These are phyloP conservation scores for Apotomis turbidana DNA, from an alignment of 2,888 invertebrate species.

Conservation along the genomic window DNA sequence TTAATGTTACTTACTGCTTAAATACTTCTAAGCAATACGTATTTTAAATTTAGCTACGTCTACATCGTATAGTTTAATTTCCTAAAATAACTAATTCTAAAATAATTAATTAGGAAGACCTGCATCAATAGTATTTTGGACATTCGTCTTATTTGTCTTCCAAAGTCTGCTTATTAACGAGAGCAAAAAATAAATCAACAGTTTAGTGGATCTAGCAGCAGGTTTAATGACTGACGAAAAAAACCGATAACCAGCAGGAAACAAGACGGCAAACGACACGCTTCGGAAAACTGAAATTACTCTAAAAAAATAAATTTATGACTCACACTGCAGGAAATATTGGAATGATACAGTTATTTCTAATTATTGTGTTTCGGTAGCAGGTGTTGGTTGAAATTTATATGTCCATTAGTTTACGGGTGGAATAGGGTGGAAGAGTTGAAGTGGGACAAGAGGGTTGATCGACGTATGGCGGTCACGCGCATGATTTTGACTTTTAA, in stretches of 20 bases:
- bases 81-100: no score
- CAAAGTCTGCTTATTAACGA: neutral
- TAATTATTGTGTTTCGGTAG: slow-evolving; percentile 68
- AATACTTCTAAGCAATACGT: no score
- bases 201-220: slow-evolving; percentile 14
- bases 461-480: slow-evolving; percentile 41
- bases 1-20: no score
- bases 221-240: slow-evolving; percentile 27
- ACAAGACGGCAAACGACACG: slow-evolving; percentile 37
- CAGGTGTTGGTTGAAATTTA: slow-evolving; percentile 73
- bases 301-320: slow-evolving; percentile 51
- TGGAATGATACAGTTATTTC: slow-evolving; percentile 60
- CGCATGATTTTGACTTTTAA: slow-evolving; percentile 38
- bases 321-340: slow-evolving; percentile 53
- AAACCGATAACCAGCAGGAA: slow-evolving; percentile 26
- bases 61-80: no score
- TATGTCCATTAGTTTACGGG: slow-evolving; percentile 69
- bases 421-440: slow-evolving; percentile 47
- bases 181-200: slow-evolving; percentile 15
- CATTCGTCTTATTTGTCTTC: no score
- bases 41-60: no score
- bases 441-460: slow-evolving; percentile 52
- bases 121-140: no score
- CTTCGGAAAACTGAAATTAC: slow-evolving; percentile 27
- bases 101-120: no score